These are phyloP conservation scores for Chiloscyllium punctatum DNA, from an alignment of 2,797 vertebrate genomes.

Conservation along the genomic window DNA sequence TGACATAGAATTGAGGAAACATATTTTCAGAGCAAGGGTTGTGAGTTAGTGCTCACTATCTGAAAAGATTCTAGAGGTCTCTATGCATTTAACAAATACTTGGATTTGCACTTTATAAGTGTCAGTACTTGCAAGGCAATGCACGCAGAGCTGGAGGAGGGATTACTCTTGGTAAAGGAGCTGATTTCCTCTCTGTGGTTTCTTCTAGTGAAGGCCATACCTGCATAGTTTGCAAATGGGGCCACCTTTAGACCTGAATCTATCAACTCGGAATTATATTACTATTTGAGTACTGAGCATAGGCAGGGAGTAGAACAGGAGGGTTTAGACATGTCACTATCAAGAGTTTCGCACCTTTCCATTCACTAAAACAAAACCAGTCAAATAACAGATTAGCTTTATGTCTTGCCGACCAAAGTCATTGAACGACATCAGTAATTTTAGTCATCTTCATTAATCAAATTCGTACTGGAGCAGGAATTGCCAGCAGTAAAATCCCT, in stretches of 20 bases:
- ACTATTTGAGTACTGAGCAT: not conserved
- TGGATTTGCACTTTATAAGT: not conserved
- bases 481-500: constrained; percentile 43
- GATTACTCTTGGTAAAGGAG: not conserved
- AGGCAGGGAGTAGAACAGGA: not conserved
- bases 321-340: not conserved
- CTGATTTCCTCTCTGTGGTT: not conserved
- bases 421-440: constrained; percentile 47
- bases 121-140: no score
- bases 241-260: not conserved
- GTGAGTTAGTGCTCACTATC: not conserved
- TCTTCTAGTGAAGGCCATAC: not conserved
- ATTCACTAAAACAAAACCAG: constrained; percentile 42
- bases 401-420: constrained; percentile 47
- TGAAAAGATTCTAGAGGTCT: not conserved
- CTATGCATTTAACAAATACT: not conserved
- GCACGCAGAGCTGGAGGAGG: no score
- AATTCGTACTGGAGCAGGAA: constrained; percentile 49
- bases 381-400: constrained; percentile 47
- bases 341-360: not conserved
- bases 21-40: no score
- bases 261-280: no score
- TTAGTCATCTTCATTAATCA: constrained; percentile 51
- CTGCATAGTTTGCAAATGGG: not conserved
- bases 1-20: no score